Evolutionary conservation across 2,113 vertebrate species (phyloP).

Genomic region (Tragelaphus imberbis): DNA sequence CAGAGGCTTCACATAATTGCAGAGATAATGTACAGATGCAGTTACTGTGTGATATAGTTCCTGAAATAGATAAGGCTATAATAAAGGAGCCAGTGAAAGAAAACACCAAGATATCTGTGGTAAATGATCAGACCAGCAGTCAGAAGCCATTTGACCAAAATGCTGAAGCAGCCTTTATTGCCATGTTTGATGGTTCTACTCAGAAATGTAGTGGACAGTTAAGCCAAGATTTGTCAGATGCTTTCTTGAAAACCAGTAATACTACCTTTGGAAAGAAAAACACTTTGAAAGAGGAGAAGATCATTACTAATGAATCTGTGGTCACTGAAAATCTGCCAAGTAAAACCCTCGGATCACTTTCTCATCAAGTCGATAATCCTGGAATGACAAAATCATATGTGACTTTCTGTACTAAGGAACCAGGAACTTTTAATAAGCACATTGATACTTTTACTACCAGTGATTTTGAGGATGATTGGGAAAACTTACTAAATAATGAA

Average conservation of each 20-base stretch:
- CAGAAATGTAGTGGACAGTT: slow-evolving; percentile 84
- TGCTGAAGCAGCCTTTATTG: slow-evolving; percentile 86
- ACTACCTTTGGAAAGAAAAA: slow-evolving; percentile 58
- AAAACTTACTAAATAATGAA: slow-evolving; percentile 84
- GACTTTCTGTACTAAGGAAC: slow-evolving; percentile 1
- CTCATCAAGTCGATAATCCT: neutral
- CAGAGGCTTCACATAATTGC: slow-evolving; percentile 34
- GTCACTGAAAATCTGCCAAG: neutral
- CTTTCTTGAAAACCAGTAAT: slow-evolving; percentile 56
- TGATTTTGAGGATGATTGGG: slow-evolving; percentile 91
- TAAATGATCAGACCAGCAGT: slow-evolving; percentile 52
- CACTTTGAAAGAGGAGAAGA: slow-evolving; percentile 44
- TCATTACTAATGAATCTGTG: slow-evolving; percentile 36
- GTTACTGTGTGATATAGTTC: slow-evolving; percentile 26
- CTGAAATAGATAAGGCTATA: slow-evolving; percentile 41
- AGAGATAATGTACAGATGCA: slow-evolving; percentile 32
- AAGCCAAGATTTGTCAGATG: slow-evolving; percentile 80
- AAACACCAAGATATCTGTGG: slow-evolving; percentile 46
- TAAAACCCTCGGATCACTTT: neutral
- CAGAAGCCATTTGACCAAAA: slow-evolving; percentile 75
- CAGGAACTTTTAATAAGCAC: slow-evolving; percentile 24
- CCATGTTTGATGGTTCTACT: slow-evolving; percentile 92
- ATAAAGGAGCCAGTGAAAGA: slow-evolving; percentile 61
- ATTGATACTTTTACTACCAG: slow-evolving; percentile 29
- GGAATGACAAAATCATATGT: neutral